Evolutionary conservation across 2,113 vertebrate species (phyloP), one percentile per base, ranked within the genome.

Genomic region (Spea bombifrons): DNA sequence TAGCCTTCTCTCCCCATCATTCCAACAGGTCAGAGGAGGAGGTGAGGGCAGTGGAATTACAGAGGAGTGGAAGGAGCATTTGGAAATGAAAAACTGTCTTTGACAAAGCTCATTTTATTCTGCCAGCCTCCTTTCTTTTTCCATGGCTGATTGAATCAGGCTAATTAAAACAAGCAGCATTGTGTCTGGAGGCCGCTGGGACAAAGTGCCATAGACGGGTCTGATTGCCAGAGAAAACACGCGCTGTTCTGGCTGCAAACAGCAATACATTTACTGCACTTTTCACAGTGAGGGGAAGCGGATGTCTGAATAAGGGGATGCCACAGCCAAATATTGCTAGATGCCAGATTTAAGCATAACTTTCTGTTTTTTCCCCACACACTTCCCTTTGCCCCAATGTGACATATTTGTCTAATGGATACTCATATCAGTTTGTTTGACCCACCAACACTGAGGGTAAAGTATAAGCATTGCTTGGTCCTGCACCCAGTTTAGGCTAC

Each of bases 161-260:
- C 75, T 78, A 78, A 78, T 78, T 78, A 78, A 78, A 70, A 71
- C 75, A 78, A 63, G 66, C 75, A 63, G 45, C 7, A 50, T 30
- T 77, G 6, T 59, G 45, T 70, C 66, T 77, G 55, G 46, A 61
- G 44, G 45, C 52, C 52, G 45, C 55, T 43, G 75, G 53, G 75
- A 77, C 74, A 67, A 67, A 67, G 52, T 47, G 13, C 74, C 44
- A 53, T 16, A 67, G 74, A 66, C 45, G 59, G 53, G 66, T 71
- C 69, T 53, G 5, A 69, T 30, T 76, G 15, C n/a, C 53, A 70
- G 66, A 44, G n/a, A 69, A 30, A 77, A 59, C 45, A 76, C 65
- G 50, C 10, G 67, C 65, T 12, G 43, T 46, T 10, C 75, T 49
- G 55, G 5, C 65, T 44, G 59, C 50, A 43, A 17, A 52, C 16